Evolutionary conservation across 2,888 invertebrate species (phyloP).

Genomic region (Aspidiotus destructor): DNA sequence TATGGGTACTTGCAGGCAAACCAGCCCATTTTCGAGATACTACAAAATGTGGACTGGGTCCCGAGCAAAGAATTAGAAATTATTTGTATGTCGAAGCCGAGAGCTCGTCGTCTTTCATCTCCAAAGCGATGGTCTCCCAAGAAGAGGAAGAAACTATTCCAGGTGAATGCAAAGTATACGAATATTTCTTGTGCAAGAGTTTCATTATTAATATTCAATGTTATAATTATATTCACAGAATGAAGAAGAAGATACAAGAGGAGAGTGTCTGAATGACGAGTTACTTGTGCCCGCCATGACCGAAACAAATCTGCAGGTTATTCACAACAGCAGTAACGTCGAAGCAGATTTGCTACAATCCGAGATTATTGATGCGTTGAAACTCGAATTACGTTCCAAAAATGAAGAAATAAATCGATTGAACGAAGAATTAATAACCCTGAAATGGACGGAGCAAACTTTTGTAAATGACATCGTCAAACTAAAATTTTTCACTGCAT

Average conservation of each 20-base stretch:
- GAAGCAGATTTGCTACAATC: background rate
- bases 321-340: background rate
- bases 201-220: background rate
- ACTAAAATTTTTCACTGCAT: constrained; percentile 18
- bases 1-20: no score
- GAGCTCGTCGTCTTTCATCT: background rate
- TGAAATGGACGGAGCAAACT: background rate
- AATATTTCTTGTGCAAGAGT: background rate
- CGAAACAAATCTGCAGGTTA: background rate
- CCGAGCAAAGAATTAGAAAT: no score
- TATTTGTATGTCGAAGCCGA: no score
- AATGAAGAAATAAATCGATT: background rate
- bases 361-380: background rate
- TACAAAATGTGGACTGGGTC: no score
- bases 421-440: background rate
- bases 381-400: background rate
- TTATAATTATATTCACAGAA: background rate
- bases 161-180: background rate
- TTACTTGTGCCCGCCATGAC: background rate
- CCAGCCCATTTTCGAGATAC: no score
- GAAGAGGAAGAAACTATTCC: background rate
- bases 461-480: background rate
- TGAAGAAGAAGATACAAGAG: background rate
- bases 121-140: background rate
- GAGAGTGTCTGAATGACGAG: background rate